Evolutionary conservation across 2,113 vertebrate genomes (phyloP).

Genomic region (Oryzias javanicus): DNA sequence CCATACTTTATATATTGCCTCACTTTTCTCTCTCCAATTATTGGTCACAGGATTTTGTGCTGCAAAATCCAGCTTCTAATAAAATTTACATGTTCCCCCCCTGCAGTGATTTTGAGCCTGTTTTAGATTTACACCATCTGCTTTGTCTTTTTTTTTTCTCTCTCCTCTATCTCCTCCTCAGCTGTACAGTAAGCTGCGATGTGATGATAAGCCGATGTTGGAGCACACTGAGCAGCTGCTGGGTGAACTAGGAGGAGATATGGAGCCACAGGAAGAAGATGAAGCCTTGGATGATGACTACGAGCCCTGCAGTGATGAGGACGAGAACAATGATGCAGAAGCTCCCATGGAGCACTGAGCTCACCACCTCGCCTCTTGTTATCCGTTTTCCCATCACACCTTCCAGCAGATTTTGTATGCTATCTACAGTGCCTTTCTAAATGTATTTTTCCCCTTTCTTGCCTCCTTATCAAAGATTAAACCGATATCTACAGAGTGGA

Average conservation of each 20-base stretch:
- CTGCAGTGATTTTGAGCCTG: background rate
- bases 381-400: constrained; percentile 1
- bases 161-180: constrained; percentile 25
- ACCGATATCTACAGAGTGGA: constrained; percentile 23
- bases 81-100: constrained; percentile 4
- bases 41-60: constrained; percentile 9
- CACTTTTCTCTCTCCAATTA: constrained; percentile 18
- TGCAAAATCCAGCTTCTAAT: constrained; percentile 23
- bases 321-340: constrained; percentile 54
- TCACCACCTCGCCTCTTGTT: constrained; percentile 8
- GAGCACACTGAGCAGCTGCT: constrained; percentile 79
- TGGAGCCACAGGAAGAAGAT: constrained; percentile 57
- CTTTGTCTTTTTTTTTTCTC: constrained; percentile 15
- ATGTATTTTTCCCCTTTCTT: constrained; percentile 25
- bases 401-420: background rate
- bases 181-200: constrained; percentile 77
- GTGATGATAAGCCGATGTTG: constrained; percentile 75
- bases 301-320: constrained; percentile 72
- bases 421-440: constrained; percentile 49
- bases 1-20: constrained; percentile 19
- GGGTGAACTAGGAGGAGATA: constrained; percentile 68
- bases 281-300: constrained; percentile 55
- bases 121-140: constrained; percentile 8
- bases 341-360: constrained; percentile 78
- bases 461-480: constrained; percentile 27